These are phyloP conservation scores for Cotesia glomerata DNA, from an alignment of 1,140 invertebrate genomes.

Conservation along the genomic window DNA sequence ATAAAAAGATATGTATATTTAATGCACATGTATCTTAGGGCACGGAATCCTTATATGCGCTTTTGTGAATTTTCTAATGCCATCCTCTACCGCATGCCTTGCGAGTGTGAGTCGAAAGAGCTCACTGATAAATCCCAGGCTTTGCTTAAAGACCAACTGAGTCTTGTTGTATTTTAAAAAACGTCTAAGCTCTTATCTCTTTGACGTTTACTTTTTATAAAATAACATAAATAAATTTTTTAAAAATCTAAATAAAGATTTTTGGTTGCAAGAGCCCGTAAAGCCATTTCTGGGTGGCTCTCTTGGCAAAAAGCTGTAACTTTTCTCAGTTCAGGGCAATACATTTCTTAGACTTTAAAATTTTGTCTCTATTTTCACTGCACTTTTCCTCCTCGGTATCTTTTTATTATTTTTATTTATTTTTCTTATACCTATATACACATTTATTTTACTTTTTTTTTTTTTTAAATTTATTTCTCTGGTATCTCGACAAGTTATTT, in stretches of 20 bases:
- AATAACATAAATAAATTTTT: neutral
- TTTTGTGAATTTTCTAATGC: constrained; percentile 25
- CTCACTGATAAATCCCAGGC: constrained; percentile 14
- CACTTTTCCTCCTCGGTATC: neutral
- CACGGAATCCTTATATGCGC: constrained; percentile 1
- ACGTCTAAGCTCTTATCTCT: no score
- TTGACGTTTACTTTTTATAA: neutral
- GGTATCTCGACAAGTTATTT: neutral
- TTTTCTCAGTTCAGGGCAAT: constrained; percentile 21
- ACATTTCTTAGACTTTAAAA: constrained; percentile 17
- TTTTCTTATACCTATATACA: neutral
- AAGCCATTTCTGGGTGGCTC: constrained; percentile 11
- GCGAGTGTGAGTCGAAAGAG: neutral
- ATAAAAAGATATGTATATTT: constrained; percentile 12
- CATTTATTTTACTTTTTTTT: neutral
- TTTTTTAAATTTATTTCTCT: neutral
- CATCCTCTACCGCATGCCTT: constrained; percentile 20
- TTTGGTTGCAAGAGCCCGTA: neutral
- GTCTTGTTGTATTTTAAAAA: neutral
- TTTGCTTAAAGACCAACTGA: constrained; percentile 4
- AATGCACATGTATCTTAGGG: constrained; percentile 6
- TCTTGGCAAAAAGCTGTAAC: constrained; percentile 22
- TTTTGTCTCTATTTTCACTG: constrained; percentile 9
- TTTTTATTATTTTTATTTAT: neutral
- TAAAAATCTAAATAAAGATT: neutral